Conservation (phyloP, 2,797 vertebrate genomes). For the Taenioides sp. region DNA sequence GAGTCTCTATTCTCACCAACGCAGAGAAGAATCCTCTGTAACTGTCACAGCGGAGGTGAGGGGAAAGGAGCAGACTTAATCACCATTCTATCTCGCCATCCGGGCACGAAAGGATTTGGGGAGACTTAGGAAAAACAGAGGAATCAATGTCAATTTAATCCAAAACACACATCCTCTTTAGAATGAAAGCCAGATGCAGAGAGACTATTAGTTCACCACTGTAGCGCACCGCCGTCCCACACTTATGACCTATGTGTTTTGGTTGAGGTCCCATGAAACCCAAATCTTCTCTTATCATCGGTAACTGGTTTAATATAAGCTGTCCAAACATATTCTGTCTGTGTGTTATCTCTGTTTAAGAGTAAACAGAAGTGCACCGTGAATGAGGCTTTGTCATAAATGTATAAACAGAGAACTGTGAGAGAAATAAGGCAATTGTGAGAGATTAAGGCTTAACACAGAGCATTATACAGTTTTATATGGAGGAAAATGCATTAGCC, state of each 20-base stretch:
- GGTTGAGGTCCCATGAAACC: conserved; percentile 68
- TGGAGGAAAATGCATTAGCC: no score
- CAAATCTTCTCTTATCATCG: conserved; percentile 60
- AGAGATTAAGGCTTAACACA: no score
- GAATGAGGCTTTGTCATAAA: conserved; percentile 38
- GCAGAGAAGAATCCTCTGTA: conserved; percentile 56
- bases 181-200: conserved; percentile 77
- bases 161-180: conserved; percentile 75
- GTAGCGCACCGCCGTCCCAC: conserved; percentile 64
- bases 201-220: conserved; percentile 66
- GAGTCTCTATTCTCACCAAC: conserved; percentile 43
- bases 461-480: no score
- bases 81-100: conserved; percentile 41
- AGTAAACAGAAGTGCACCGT: conserved; percentile 30
- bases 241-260: conserved; percentile 73
- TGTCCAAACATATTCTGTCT: conserved; percentile 50
- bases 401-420: conserved; percentile 4
- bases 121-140: conserved; percentile 68
- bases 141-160: conserved; percentile 74
- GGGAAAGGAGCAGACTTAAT: conserved; percentile 49
- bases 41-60: conserved; percentile 52
- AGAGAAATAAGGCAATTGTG: background rate
- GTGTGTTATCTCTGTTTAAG: conserved; percentile 28
- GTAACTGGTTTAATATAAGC: conserved; percentile 61
- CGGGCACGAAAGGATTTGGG: conserved; percentile 53